Percentiles rank a stretch among this genome's conserved stretches.
Conservation (phyloP, 2,797 vertebrate species). For the Centroberyx gerrardi region DNA sequence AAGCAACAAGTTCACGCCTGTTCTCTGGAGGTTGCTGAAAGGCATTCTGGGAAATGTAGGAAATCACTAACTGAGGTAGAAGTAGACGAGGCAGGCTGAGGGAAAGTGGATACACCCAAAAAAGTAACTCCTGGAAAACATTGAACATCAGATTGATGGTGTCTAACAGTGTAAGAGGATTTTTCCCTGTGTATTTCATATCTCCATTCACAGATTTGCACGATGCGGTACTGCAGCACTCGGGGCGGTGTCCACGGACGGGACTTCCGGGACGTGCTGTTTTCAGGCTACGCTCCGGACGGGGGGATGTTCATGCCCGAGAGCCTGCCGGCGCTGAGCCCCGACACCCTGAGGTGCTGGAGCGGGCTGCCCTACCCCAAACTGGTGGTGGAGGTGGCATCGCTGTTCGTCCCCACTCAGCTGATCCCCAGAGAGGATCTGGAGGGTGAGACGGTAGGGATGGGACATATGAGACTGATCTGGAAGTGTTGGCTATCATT, state of each 20-base stretch:
- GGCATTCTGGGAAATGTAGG: too few relatives aligned
- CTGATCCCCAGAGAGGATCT: conserved; percentile 85
- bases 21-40: too few relatives aligned
- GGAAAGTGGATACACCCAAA: too few relatives aligned
- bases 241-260: conserved; percentile 81
- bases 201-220: conserved; percentile 20
- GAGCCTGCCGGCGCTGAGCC: conserved; percentile 82
- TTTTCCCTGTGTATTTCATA: too few relatives aligned
- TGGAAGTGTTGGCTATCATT: too few relatives aligned
- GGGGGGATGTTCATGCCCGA: conserved; percentile 95
- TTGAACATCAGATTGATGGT: too few relatives aligned
- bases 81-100: too few relatives aligned
- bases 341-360: conserved; percentile 85
- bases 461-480: too few relatives aligned
- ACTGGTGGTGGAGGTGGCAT: conserved; percentile 90
- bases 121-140: too few relatives aligned
- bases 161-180: too few relatives aligned
- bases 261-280: conserved; percentile 89
- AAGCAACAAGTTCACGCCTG: too few relatives aligned
- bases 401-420: conserved; percentile 85
- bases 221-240: conserved; percentile 92
- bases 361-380: conserved; percentile 83
- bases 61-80: too few relatives aligned
- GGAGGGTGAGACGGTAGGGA: conserved; percentile 81
- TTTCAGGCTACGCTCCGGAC: conserved; percentile 91